A percentile compares a stretch with the other conserved stretches of the same genome.
These are phyloP conservation scores for Tonatia bakeri DNA, from an alignment of 2,113 vertebrate species.

Conservation along the genomic window DNA sequence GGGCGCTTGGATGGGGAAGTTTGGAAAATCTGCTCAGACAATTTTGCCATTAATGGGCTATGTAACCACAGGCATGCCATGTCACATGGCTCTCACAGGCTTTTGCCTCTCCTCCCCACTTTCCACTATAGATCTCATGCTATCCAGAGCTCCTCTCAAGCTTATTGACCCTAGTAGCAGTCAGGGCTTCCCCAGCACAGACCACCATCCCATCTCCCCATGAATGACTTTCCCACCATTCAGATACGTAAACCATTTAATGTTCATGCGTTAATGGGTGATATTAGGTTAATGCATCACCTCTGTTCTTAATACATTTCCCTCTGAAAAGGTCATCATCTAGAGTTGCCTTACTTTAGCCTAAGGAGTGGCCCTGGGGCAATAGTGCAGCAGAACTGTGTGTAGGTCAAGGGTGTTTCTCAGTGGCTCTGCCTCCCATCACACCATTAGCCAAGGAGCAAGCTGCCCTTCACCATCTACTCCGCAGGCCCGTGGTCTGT, in stretches of 20 bases:
- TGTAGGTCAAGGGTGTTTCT: background rate
- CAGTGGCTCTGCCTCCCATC: background rate
- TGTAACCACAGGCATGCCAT: constrained; percentile 48
- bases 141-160: background rate
- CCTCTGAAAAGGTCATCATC: background rate
- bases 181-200: background rate
- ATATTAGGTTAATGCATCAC: background rate
- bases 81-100: constrained; percentile 35
- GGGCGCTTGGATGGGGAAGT: constrained; percentile 34
- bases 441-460: background rate
- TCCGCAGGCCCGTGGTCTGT: background rate
- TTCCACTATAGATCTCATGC: background rate
- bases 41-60: constrained; percentile 40
- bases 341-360: background rate
- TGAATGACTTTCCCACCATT: background rate
- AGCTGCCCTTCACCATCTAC: background rate
- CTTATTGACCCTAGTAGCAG: background rate
- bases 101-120: background rate
- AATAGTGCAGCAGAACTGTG: background rate
- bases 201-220: background rate
- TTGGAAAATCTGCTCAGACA: constrained; percentile 53
- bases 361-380: background rate
- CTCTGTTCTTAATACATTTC: constrained; percentile 36
- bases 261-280: constrained; percentile 16
- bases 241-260: constrained; percentile 34